These are phyloP conservation scores for Crotalus viridis DNA, from an alignment of 2,113 vertebrate species.

Conservation along the genomic window DNA sequence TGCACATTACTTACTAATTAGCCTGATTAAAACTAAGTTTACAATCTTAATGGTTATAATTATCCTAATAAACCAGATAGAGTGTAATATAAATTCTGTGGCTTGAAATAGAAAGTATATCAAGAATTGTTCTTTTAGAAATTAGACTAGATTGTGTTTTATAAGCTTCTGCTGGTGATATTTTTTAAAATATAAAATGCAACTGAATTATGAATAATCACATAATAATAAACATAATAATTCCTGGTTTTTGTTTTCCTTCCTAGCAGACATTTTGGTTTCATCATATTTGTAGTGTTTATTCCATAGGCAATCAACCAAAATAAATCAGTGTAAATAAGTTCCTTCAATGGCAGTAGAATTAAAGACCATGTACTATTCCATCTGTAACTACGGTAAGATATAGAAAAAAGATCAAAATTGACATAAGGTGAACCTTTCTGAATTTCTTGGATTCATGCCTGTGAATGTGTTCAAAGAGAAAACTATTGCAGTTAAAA, in stretches of 20 bases:
- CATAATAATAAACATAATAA: neutral
- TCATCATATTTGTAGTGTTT: neutral
- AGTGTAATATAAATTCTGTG: neutral
- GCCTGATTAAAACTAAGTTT: neutral
- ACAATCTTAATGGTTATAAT: conserved; percentile 1
- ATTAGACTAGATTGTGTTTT: neutral
- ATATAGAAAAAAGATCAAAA: neutral
- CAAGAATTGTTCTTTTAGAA: neutral
- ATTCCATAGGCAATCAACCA: neutral
- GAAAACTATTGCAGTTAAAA: conserved; percentile 56
- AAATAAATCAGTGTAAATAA: neutral
- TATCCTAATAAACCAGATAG: neutral
- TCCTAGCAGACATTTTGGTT: neutral
- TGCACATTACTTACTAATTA: conserved; percentile 2
- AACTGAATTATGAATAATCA: neutral
- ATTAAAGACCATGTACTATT: neutral
- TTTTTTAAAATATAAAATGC: neutral
- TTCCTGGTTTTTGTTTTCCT: neutral
- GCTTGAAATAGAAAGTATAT: neutral
- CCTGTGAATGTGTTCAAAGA: conserved; percentile 44
- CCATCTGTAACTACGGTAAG: neutral
- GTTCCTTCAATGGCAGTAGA: neutral
- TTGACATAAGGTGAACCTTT: conserved; percentile 13
- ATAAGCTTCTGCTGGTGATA: neutral
- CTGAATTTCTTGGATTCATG: conserved; percentile 35